A percentile compares a stretch with the other conserved stretches of the same genome.
phyloP scores from a whole-genome alignment of 2,113 vertebrate genomes.

The Struthio camelus region DNA sequence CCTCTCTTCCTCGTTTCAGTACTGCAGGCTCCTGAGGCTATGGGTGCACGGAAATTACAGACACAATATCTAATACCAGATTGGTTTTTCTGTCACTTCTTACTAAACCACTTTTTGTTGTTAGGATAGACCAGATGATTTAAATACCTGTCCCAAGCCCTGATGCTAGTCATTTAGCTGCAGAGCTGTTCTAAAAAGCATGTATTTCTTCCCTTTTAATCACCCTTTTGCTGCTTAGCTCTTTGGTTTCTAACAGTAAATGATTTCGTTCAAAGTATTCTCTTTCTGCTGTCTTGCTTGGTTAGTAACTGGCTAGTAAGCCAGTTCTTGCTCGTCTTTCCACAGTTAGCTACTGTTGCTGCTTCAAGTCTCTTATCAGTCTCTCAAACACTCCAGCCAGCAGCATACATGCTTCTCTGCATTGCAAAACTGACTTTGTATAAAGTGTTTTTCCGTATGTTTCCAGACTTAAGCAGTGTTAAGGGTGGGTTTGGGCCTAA shows the following conservation, averaged over 20 bases:
- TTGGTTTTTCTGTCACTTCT: neutral
- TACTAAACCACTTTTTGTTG: neutral
- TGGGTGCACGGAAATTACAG: neutral
- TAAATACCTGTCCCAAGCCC: neutral
- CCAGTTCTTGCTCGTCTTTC: neutral
- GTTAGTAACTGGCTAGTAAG: too few relatives aligned
- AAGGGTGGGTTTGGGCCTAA: neutral
- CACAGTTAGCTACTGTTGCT: neutral
- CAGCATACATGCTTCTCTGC: neutral
- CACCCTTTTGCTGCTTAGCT: neutral
- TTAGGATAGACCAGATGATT: neutral
- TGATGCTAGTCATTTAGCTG: neutral
- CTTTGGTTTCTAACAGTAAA: neutral
- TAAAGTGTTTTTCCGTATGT: neutral
- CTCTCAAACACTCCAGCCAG: neutral
- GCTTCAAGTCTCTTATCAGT: neutral
- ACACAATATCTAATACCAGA: neutral
- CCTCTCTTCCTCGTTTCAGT: neutral
- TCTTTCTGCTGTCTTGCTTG: neutral
- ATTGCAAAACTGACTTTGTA: neutral
- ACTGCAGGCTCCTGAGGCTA: neutral
- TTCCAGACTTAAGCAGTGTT: neutral
- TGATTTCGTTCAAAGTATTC: neutral
- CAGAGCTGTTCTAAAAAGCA: neutral
- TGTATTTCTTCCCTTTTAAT: conserved; percentile 2